Percentiles rank a stretch among this genome's conserved stretches.
phyloP scores from a whole-genome alignment of 37 sponge, comb jelly and placozoan species.

The Amphimedon queenslandica region DNA sequence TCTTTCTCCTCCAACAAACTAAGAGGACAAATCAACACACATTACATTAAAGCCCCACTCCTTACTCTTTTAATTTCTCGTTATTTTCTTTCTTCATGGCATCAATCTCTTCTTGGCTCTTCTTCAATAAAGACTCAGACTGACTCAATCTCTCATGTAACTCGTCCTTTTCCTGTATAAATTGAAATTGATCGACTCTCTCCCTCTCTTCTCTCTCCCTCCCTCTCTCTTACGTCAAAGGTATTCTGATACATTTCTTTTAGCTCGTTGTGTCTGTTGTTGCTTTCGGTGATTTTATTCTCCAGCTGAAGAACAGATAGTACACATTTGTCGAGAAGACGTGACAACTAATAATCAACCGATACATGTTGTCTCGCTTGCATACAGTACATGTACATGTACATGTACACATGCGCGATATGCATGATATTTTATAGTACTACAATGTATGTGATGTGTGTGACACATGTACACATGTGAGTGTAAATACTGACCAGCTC shows the following conservation, averaged over 20 bases:
- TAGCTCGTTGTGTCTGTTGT: slow-evolving; percentile 7
- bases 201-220: too few relatives aligned
- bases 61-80: background rate
- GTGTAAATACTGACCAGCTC: slow-evolving; percentile 31
- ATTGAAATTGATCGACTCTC: too few relatives aligned
- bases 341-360: background rate
- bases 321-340: slow-evolving; percentile 25
- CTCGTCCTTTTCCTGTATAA: slow-evolving; percentile 24
- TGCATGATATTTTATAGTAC: too few relatives aligned
- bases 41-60: too few relatives aligned
- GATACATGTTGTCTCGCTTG: too few relatives aligned
- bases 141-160: slow-evolving; percentile 16
- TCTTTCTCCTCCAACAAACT: too few relatives aligned
- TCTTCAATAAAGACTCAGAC: slow-evolving; percentile 16
- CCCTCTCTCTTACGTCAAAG: slow-evolving; percentile 4
- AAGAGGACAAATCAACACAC: too few relatives aligned
- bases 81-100: background rate
- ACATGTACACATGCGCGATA: too few relatives aligned
- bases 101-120: background rate
- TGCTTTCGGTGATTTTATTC: slow-evolving; percentile 21
- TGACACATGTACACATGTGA: too few relatives aligned
- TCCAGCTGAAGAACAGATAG: slow-evolving; percentile 57
- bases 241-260: slow-evolving; percentile 35
- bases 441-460: too few relatives aligned
- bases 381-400: background rate